Percentiles rank a stretch among this genome's conserved stretches.
These are phyloP conservation scores for Carcina quercana DNA, from an alignment of 2,888 invertebrate species.

Conservation along the genomic window DNA sequence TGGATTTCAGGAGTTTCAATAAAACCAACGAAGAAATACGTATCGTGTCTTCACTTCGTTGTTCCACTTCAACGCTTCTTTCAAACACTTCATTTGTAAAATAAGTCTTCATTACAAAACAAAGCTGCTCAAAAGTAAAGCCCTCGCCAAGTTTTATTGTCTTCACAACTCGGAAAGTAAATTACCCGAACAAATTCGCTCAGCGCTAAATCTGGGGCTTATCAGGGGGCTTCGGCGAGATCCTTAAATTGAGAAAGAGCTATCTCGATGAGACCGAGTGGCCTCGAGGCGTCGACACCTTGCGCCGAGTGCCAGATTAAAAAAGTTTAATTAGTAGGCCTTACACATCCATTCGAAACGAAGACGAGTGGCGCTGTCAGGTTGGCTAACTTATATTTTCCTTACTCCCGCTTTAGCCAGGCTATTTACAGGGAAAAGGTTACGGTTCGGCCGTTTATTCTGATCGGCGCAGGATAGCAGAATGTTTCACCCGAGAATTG, in stretches of 20 bases:
- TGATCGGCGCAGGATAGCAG: too few relatives aligned
- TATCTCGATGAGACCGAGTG: slow-evolving; percentile 54
- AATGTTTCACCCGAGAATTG: too few relatives aligned
- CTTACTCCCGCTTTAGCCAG: too few relatives aligned
- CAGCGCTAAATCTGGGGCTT: slow-evolving; percentile 66
- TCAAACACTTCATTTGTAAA: slow-evolving; percentile 31
- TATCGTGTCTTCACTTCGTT: neutral
- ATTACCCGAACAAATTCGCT: slow-evolving; percentile 69
- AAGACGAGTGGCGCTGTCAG: slow-evolving; percentile 7
- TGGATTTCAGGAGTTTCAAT: too few relatives aligned
- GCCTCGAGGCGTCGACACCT: slow-evolving; percentile 55
- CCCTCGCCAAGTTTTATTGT: slow-evolving; percentile 62
- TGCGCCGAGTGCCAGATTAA: slow-evolving; percentile 45
- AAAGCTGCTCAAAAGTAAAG: slow-evolving; percentile 50
- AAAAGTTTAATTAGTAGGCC: slow-evolving; percentile 60
- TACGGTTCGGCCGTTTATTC: too few relatives aligned
- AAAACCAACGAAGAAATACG: too few relatives aligned
- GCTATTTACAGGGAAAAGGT: too few relatives aligned
- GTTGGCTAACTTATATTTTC: too few relatives aligned
- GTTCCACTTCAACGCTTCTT: neutral
- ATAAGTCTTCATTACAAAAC: slow-evolving; percentile 51
- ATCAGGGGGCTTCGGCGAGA: slow-evolving; percentile 55
- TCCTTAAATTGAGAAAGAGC: slow-evolving; percentile 63
- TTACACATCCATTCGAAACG: slow-evolving; percentile 34
- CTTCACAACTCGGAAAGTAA: slow-evolving; percentile 66